A percentile compares a stretch with the other conserved stretches of the same genome.
These are phyloP conservation scores for Siderastrea siderea DNA, from an alignment of 92 coral and sea anemone genomes.

Conservation along the genomic window DNA sequence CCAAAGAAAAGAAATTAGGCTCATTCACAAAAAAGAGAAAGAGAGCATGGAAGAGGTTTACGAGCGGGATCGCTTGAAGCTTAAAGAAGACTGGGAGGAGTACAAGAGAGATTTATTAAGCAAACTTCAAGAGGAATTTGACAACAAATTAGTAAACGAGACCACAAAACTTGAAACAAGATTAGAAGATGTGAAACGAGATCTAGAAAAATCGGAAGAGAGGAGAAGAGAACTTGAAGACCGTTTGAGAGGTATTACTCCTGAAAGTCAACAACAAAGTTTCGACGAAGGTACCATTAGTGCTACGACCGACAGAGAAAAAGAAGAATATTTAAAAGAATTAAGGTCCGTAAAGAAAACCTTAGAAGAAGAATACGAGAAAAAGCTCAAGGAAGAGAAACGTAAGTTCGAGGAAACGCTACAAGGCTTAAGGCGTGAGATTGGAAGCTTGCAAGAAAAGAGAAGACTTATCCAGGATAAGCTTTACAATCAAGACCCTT, in stretches of 20 bases:
- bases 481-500: slow-evolving; percentile 82
- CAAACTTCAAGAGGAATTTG: slow-evolving; percentile 75
- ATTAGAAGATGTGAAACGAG: slow-evolving; percentile 68
- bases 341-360: slow-evolving; percentile 56
- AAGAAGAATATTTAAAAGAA: slow-evolving; percentile 30
- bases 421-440: slow-evolving; percentile 78
- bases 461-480: slow-evolving; percentile 86
- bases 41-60: slow-evolving; percentile 75
- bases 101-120: slow-evolving; percentile 74
- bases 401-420: slow-evolving; percentile 83
- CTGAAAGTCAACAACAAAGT: slow-evolving; percentile 28
- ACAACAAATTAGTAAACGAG: slow-evolving; percentile 63
- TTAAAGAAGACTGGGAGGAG: slow-evolving; percentile 71
- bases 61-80: slow-evolving; percentile 77
- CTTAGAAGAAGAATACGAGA: slow-evolving; percentile 83
- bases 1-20: slow-evolving; percentile 86
- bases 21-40: slow-evolving; percentile 77
- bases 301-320: not conserved
- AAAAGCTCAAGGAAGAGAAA: slow-evolving; percentile 77
- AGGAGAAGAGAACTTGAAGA: slow-evolving; percentile 70
- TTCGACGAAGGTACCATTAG: slow-evolving; percentile 2
- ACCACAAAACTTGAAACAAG: slow-evolving; percentile 66
- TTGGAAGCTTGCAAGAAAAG: slow-evolving; percentile 84
- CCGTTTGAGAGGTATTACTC: slow-evolving; percentile 32
- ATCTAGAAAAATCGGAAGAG: slow-evolving; percentile 62